Evolutionary conservation across 1,140 invertebrate genomes (phyloP), one percentile per base, ranked within the genome.

Genomic region (Tribolium castaneum): DNA sequence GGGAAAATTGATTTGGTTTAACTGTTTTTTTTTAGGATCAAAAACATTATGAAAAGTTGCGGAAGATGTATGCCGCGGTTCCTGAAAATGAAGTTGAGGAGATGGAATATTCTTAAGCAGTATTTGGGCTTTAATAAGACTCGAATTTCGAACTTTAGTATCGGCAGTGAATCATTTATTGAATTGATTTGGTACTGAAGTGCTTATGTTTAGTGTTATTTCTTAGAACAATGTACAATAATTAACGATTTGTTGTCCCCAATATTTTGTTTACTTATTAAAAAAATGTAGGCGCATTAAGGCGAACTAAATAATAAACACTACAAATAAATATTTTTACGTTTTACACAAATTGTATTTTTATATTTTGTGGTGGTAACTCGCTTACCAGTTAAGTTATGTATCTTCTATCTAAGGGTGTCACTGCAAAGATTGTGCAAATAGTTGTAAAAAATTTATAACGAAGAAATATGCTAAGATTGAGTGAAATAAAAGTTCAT

Each of bases 21-120:
- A 30, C 6, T 30, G 6, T n/a, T 39, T 80, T 72, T 34, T 80
- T 80, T 54, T 56, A 83, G 82, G 83, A 84, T 74, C 82, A 82
- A 75, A 84, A 83, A 80, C 84, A 86, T 77, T 86, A 86, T 71
- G 84, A 86, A 62, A 85, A 85, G 77, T 74, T 86, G 49, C 81
- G 82, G 45, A 85, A 83, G 51, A 72, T 84, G 35, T 86, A 86
- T 74, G 75, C 83, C 0, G 82, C 80, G 7, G 77, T 75, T 13
- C 76, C 81, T 16, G 78, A 78, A 50, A 80, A 77, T 6, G 83
- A 86, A 70, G 82, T 84, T 0, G 84, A 85, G 72, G 85, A 86
- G 75, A 86, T 86, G 86, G 86, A 86, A 78, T 84, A 82, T 77
- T 83, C 83, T 78, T 85, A 83, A 79, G 10, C 54, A 59, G 45